These are phyloP conservation scores for Nothocercus nigrocapillus DNA, from an alignment of 2,113 vertebrate species.

Conservation along the genomic window DNA sequence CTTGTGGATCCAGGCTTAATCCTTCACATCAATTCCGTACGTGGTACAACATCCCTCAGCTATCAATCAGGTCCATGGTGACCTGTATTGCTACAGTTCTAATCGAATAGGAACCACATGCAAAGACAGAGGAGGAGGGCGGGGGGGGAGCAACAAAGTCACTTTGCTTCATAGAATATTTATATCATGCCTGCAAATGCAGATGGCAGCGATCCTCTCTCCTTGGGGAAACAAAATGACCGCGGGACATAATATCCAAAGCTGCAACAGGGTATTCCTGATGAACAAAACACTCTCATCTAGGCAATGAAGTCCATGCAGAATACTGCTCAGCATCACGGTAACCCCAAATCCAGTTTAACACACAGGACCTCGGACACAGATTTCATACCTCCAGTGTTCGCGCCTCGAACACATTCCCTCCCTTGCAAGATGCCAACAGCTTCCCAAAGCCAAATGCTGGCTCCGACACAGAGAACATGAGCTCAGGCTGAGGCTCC, in stretches of 20 bases:
- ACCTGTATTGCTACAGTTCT: background rate
- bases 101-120: accelerated
- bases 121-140: background rate
- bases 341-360: background rate
- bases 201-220: background rate
- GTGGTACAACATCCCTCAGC: background rate
- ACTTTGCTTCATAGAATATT: background rate
- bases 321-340: background rate
- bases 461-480: background rate
- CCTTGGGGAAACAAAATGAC: conserved; percentile 2
- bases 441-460: conserved; percentile 11
- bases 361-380: background rate
- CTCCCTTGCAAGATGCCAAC: background rate
- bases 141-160: background rate
- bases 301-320: background rate
- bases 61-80: background rate
- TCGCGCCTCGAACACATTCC: background rate
- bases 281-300: background rate
- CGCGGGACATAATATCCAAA: background rate
- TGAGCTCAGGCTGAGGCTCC: background rate
- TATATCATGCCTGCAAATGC: background rate
- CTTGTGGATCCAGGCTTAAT: background rate
- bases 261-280: background rate
- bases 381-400: background rate
- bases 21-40: background rate